Base-by-base conservation (phyloP, 1,140 invertebrate genomes). In the Oreohelix idahoensis region DNA sequence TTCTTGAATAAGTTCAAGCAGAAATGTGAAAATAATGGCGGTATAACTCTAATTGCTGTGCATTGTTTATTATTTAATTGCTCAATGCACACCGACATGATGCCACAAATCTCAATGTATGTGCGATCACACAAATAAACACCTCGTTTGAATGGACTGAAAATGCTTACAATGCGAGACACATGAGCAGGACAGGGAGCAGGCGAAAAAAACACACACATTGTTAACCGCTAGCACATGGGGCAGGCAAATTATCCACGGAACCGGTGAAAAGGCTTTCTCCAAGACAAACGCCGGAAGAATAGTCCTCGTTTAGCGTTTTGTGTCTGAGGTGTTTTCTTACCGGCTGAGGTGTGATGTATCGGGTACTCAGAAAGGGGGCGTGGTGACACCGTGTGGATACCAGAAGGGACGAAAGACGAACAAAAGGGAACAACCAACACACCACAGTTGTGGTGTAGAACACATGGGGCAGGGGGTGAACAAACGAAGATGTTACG, bases 311-410 rank as follows among this genome's bases (percentile, higher is more conserved):
- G 63, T 35, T 20, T n/a, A 58, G 53, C 20, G 53, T 58, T 15
- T 58, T 58, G 53, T 58, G 10, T 58, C 8, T 58, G 53, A 58
- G 53, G 63, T 66, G 29, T 66, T 66, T 66, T 66, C 63, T 66
- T 2, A 66, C n/a, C 8, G 29, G 29, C 29, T 32, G n/a, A 66
- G 63, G 63, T 66, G 63, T 32, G 63, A 66, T 2, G 29, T 66
- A 66, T 66, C 63, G 63, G 29, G 29, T 17, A 32, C n/a, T 32
- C 5, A 66, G 29, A 35, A 11, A 66, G 2, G 29, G 63, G 63
- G n/a, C 8, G 29, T 32, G 63, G 29, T 66, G 29, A 17, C 63
- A 66, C 2, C 29, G 5, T 2, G 1, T 32, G 63, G 29, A 66
- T 29, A 66, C 63, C 63, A 66, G 63, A 66, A 66, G 63, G 63